Evolutionary conservation across 2,113 vertebrate genomes (phyloP).

Genomic region (Brienomyrus longianalis): DNA sequence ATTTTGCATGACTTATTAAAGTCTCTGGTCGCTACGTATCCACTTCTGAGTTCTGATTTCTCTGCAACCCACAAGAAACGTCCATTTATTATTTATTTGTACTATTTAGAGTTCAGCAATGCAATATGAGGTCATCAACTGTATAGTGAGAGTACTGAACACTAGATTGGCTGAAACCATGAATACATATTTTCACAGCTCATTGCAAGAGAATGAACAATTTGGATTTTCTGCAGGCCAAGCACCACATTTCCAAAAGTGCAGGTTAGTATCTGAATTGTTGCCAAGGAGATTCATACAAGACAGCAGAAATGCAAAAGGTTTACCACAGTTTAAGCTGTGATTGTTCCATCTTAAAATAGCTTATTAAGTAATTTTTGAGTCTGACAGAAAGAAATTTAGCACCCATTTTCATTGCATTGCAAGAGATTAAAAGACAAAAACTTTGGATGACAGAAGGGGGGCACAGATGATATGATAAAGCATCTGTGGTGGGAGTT

Average conservation of each 20-base stretch:
- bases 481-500: not conserved
- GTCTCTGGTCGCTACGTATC: not conserved
- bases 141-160: not conserved
- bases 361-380: conserved; percentile 1
- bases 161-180: not conserved
- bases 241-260: not conserved
- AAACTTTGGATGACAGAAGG: conserved; percentile 1
- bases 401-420: not conserved
- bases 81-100: not conserved
- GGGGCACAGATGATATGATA: not conserved
- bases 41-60: not conserved
- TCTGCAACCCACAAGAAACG: not conserved
- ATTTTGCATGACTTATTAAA: not conserved
- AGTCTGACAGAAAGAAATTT: not conserved
- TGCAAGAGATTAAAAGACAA: not conserved
- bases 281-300: not conserved
- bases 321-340: not conserved
- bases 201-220: not conserved
- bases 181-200: not conserved
- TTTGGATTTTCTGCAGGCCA: not conserved
- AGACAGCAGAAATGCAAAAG: not conserved
- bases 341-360: conserved; percentile 4
- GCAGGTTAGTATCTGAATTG: not conserved
- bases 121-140: not conserved
- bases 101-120: not conserved